These are phyloP conservation scores for Proctacanthus coquilletti DNA, from an alignment of 1,140 invertebrate genomes.

Conservation along the genomic window DNA sequence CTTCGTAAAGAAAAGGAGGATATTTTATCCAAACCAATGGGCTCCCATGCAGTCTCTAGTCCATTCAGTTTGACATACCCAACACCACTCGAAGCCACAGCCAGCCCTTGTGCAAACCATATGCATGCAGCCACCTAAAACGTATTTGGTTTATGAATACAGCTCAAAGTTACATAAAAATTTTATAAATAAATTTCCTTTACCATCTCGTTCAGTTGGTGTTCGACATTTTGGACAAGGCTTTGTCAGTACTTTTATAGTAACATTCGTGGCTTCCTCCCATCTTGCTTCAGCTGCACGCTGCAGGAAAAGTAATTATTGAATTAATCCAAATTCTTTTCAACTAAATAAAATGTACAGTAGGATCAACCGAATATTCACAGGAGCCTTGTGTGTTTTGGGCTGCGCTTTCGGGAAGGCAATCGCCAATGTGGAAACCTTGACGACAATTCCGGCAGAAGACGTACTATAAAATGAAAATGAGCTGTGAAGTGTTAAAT, in stretches of 20 bases:
- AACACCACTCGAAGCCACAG: slow-evolving; percentile 75
- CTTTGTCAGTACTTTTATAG: slow-evolving; percentile 67
- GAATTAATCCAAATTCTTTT: slow-evolving; percentile 11
- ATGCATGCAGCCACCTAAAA: slow-evolving; percentile 74
- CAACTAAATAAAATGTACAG: slow-evolving; percentile 36
- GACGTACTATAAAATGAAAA: slow-evolving; percentile 44
- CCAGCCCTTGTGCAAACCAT: slow-evolving; percentile 52
- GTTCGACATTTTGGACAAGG: slow-evolving; percentile 78
- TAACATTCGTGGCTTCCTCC: slow-evolving; percentile 57
- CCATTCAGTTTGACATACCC: slow-evolving; percentile 76
- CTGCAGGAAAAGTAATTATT: slow-evolving; percentile 12
- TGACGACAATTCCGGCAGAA: slow-evolving; percentile 67
- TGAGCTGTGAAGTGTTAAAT: slow-evolving; percentile 1
- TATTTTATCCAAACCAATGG: slow-evolving; percentile 71
- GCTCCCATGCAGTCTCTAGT: slow-evolving; percentile 70
- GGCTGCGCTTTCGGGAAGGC: slow-evolving; percentile 32
- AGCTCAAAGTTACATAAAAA: slow-evolving; percentile 6
- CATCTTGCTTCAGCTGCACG: slow-evolving; percentile 46
- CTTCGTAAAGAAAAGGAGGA: too few relatives aligned
- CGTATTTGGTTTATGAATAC: slow-evolving; percentile 7
- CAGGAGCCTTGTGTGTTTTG: slow-evolving; percentile 21
- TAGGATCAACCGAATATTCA: slow-evolving; percentile 45
- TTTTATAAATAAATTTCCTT: slow-evolving; percentile 8
- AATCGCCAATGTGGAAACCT: slow-evolving; percentile 66
- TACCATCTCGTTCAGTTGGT: slow-evolving; percentile 70